Conservation (phyloP, 2,888 invertebrate genomes). For the Xestoiulus laeticollis region DNA sequence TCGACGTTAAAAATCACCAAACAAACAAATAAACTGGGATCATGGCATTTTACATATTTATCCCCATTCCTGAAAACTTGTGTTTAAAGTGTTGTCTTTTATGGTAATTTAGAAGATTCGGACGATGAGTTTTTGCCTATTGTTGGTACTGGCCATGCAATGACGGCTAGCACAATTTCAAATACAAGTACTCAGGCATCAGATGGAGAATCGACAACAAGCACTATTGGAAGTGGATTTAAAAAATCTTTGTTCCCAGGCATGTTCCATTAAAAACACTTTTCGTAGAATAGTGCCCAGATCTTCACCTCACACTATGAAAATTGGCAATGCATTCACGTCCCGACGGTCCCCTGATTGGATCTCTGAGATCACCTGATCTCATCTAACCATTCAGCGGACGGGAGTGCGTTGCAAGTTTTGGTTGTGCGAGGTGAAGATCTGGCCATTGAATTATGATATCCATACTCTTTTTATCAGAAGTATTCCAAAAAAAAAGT, state of each 20-base stretch:
- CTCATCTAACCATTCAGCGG: too few relatives aligned
- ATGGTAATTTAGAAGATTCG: slow-evolving; percentile 70
- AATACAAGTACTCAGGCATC: slow-evolving; percentile 34
- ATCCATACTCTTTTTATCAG: too few relatives aligned
- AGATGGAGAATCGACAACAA: slow-evolving; percentile 65
- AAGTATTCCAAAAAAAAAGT: too few relatives aligned
- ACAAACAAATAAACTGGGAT: background rate
- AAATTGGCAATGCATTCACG: too few relatives aligned
- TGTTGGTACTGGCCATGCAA: slow-evolving; percentile 62
- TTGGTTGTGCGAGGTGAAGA: too few relatives aligned
- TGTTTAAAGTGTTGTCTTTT: slow-evolving; percentile 27
- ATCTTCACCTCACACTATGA: too few relatives aligned
- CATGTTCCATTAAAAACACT: background rate
- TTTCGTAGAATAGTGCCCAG: too few relatives aligned
- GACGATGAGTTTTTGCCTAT: slow-evolving; percentile 76
- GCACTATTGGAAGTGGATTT: background rate
- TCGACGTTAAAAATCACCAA: too few relatives aligned
- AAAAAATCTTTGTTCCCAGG: background rate
- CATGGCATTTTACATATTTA: background rate
- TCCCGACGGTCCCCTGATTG: too few relatives aligned
- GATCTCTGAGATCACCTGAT: too few relatives aligned
- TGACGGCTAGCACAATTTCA: slow-evolving; percentile 58
- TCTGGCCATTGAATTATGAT: too few relatives aligned
- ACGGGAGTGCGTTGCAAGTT: too few relatives aligned
- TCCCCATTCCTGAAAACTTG: background rate